These are phyloP conservation scores for Trematocara stigmaticum DNA, from an alignment of 2,113 vertebrate genomes.

Conservation along the genomic window DNA sequence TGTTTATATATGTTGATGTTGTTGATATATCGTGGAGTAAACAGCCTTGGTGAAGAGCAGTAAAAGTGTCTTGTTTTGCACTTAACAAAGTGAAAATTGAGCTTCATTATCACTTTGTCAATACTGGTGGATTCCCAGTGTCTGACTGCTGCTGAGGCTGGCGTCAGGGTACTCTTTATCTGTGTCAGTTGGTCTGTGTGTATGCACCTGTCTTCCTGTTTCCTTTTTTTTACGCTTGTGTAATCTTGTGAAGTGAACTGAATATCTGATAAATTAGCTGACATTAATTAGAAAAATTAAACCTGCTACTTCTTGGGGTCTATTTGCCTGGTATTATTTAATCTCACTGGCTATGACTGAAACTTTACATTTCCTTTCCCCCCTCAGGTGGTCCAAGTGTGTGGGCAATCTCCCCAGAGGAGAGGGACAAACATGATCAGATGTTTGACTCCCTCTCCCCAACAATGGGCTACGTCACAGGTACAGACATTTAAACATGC, in stretches of 20 bases:
- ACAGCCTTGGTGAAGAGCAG: neutral
- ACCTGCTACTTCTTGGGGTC: neutral
- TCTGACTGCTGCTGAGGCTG: neutral
- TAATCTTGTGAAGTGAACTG: neutral
- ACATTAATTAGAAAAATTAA: neutral
- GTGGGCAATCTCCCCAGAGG: constrained; percentile 88
- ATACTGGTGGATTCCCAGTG: neutral
- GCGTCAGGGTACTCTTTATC: neutral
- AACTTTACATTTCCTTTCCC: neutral
- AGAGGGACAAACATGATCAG: constrained; percentile 86
- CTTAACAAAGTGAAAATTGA: neutral
- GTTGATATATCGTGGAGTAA: neutral
- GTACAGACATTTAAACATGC: constrained; percentile 55
- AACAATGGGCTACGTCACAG: constrained; percentile 82
- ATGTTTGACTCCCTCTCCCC: constrained; percentile 89
- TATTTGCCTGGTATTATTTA: neutral
- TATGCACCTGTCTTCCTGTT: neutral
- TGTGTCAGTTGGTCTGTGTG: neutral
- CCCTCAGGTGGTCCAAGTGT: constrained; percentile 77
- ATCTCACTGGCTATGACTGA: neutral
- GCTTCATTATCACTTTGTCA: constrained; percentile 28
- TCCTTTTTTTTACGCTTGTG: neutral
- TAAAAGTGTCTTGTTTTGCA: neutral
- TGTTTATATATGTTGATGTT: neutral
- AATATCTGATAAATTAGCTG: neutral